Conservation (phyloP, 1,140 invertebrate genomes). For the Drosophila teissieri region DNA sequence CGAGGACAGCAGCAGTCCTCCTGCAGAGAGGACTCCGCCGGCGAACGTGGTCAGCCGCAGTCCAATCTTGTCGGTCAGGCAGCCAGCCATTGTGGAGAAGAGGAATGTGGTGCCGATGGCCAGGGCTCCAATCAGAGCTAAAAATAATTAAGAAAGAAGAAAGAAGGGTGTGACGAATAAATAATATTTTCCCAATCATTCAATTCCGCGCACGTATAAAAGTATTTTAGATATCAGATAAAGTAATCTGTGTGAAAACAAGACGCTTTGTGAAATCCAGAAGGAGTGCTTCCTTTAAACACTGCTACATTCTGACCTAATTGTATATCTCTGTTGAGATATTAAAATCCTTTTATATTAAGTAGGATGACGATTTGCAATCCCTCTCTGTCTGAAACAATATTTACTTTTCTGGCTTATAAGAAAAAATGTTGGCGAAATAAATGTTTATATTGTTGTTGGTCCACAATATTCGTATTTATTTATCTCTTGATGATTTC, state of each 20-base stretch:
- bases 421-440: background rate
- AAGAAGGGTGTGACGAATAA: too few relatives aligned
- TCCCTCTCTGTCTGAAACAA: background rate
- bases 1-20: constrained; percentile 92
- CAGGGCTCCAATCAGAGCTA: constrained; percentile 95
- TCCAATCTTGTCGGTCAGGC: constrained; percentile 94
- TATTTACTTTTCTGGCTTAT: background rate
- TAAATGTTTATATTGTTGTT: too few relatives aligned
- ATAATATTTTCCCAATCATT: background rate
- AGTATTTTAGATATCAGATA: background rate
- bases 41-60: constrained; percentile 92
- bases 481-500: background rate
- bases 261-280: too few relatives aligned
- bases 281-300: background rate
- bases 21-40: constrained; percentile 91
- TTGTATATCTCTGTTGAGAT: background rate
- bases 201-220: too few relatives aligned
- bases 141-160: background rate
- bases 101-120: constrained; percentile 95
- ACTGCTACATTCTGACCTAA: background rate
- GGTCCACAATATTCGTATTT: background rate
- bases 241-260: background rate
- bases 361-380: background rate
- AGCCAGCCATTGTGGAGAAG: constrained; percentile 94
- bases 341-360: background rate